phyloP scores from a whole-genome alignment of 2,797 vertebrate genomes.

The Sebastes kiyomatsui region DNA sequence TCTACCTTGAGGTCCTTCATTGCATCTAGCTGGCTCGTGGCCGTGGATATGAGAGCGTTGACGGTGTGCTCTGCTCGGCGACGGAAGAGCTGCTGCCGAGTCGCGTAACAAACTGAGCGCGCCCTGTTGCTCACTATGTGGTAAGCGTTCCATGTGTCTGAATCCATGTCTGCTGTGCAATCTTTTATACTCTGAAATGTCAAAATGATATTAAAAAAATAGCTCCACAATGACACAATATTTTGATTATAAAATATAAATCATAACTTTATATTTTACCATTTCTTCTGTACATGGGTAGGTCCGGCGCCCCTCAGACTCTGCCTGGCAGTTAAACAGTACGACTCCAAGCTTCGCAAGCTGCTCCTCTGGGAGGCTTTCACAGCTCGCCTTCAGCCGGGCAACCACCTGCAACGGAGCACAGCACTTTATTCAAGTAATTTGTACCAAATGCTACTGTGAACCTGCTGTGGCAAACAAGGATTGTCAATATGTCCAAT shows the following conservation, averaged over 20 bases:
- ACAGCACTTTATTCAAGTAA: neutral
- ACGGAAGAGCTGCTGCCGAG: slow-evolving; percentile 86
- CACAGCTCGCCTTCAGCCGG: slow-evolving; percentile 75
- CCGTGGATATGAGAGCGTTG: slow-evolving; percentile 85
- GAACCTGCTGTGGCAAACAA: neutral
- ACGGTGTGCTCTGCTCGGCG: slow-evolving; percentile 83
- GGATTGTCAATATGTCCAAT: too few species aligned
- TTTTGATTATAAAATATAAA: neutral
- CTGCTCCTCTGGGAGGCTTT: slow-evolving; percentile 82
- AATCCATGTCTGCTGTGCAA: slow-evolving; percentile 86
- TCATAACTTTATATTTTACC: slow-evolving; percentile 59
- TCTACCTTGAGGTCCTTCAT: slow-evolving; percentile 86
- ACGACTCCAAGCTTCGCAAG: slow-evolving; percentile 83
- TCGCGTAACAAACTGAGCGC: slow-evolving; percentile 85
- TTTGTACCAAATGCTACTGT: too few species aligned
- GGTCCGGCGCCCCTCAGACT: slow-evolving; percentile 74
- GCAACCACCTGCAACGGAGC: slow-evolving; percentile 74
- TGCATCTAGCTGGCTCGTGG: slow-evolving; percentile 82
- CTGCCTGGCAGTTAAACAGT: slow-evolving; percentile 85
- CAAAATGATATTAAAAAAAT: neutral
- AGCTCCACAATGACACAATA: neutral
- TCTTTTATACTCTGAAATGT: slow-evolving; percentile 79
- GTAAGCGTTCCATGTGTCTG: slow-evolving; percentile 88
- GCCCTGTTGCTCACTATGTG: slow-evolving; percentile 89
- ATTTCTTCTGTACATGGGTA: slow-evolving; percentile 79